Base-by-base conservation (phyloP, 1,140 invertebrate genomes). In the Heliconius melpomene region DNA sequence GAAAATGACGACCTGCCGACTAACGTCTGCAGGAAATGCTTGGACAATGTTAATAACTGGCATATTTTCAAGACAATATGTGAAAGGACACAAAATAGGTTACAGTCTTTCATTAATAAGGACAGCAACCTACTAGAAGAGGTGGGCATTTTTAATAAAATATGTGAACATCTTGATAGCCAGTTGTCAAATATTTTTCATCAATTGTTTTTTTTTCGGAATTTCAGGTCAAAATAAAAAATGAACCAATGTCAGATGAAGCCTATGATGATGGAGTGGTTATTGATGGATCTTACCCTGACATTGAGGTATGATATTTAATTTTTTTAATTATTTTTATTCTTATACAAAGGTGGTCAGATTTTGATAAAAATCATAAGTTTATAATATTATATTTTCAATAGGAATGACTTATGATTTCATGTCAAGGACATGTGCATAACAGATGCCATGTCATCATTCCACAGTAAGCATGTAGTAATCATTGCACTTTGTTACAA, bases 41-140 rank as follows among this genome's bases (percentile, higher is more conserved):
- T 95, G 83, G 90, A 93, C 84, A 95, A 95, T 92, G 92, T 96
- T 78, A 95, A 95, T 84, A 95, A 94, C 85, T 96, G 95, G 95
- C 91, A 95, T 79, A 89, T 91, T 81, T 96, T 95, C 89, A 95
- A 95, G 86, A 87, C 88, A 87, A 88, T 94, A 72, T 96, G 95
- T 91, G 90, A 92, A 84, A 94, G 93, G 86, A 94, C 95, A 87
- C 95, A 96, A 93, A 91, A 90, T 85, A 96, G 95, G 91, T 87
- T 96, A 84, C 89, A 90, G 84, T 89, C 93, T 87, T 93, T 95
- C 90, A 86, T 94, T 85, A 93, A 91, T 85, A 94, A 91, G 86
- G 94, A 94, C 84, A 89, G 90, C 86, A 90, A 86, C 90, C 88
- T 89, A 92, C 91, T 93, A 88, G 94, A 94, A 92, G 91, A 94